Evolutionary conservation across 2,888 invertebrate genomes (phyloP), one percentile per base, ranked within the genome.

Genomic region (Agonopterix alstromeriana): DNA sequence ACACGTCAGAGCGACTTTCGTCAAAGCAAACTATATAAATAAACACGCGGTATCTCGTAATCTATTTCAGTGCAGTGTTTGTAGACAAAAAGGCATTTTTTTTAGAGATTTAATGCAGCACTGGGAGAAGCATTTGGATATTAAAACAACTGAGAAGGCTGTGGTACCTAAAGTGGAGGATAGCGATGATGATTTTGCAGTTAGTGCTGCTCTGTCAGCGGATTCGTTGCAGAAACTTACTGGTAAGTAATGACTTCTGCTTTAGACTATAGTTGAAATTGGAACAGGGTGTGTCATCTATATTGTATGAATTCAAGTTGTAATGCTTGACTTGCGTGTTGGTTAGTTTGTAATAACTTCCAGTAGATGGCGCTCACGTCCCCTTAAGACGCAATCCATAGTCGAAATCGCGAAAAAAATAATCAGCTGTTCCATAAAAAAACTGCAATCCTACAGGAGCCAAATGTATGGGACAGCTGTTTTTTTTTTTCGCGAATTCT

Each of bases 81-180:
- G 75, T 10, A 35, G 14, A 0, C 2, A 44, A 0, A 12, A 36
- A 7, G 27, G 27, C 5, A 27, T 27, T 27, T 3, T 3, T 0
- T 2, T 9, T 0, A 1, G 2, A 0, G 42, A 60, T 0, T 65
- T 64, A n/a, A 75, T 78, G 17, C 0, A 12, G 0, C 80, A 80
- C 27, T 81, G 76, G 76, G 79, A 78, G 41, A 1, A 9, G 0
- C 80, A 80, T 46, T 14, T 77, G 9, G 36, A 42, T 41, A 7
- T 42, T 10, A n/a, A 10, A n/a, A 8, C 17, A 2, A 35, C 35
- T 2, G 8, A 12, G 11, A 10, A 35, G 9, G 12, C 48, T 5
- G 40, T 65, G 8, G 38, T 36, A 0, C 36, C 36, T 0, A 17
- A 10, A 4, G 10, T 45, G 0, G 5, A 36, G n/a, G n/a, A 3